Base-by-base conservation (phyloP, 2,797 vertebrate genomes). In the Apogon talboti region DNA sequence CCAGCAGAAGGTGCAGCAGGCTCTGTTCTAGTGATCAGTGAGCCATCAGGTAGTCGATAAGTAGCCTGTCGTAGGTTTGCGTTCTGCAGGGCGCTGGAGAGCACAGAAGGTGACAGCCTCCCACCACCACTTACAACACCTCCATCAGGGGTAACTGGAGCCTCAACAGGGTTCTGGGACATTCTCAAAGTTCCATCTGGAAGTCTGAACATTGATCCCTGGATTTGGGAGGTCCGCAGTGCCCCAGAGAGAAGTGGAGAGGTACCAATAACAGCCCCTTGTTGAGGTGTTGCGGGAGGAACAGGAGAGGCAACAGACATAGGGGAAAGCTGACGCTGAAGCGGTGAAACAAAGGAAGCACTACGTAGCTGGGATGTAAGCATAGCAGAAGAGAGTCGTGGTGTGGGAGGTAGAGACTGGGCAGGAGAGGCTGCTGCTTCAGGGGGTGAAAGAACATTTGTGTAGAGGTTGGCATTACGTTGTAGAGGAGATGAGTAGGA, bases 51-150 rank as follows among this genome's bases (percentile, higher is more conserved):
- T 38, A 93, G 76, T 52, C 55, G 82, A 75, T 91, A 93, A 21
- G 87, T 89, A 33, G 90, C 69, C 67, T 84, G 88, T 15, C 84
- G 87, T 33, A 94, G 53, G 18, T 54, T 84, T 59, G 74, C 69
- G 61, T 93, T 93, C 67, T 89, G 91, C 46, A 93, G 65, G 15
- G 93, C 92, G 79, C 65, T 84, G 41, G 91, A 89, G 11, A 93
- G 85, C 54, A 87, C 46, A 13, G 87, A 82, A 1, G 88, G 77
- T 67, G 86, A 83, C 15, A 78, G 46, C 37, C 19, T 77, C 14
- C 66, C 75, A 40, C 33, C 65, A 60, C 42, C 53, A 76, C 21
- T 43, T 24, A 48, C 28, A 63, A 47, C 44, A 52, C 53, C 33
- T 61, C 37, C 66, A 59, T 71, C 19, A 35, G 51, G 63, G 37